Conservation (phyloP, 1,140 invertebrate species). For the Chironomus tepperi region DNA sequence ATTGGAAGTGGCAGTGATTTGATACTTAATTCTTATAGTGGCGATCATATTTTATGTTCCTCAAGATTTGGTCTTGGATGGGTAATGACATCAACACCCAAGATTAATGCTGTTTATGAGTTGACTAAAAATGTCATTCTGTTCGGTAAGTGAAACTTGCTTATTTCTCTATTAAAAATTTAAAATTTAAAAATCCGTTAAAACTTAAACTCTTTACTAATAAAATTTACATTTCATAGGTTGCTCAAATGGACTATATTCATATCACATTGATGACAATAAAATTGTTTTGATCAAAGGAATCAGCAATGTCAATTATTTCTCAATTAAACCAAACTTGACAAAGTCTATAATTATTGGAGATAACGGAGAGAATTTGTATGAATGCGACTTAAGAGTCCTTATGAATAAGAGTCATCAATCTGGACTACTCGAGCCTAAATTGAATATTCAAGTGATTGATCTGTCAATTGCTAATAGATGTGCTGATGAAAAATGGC, state of each 20-base stretch:
- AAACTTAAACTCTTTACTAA: not conserved
- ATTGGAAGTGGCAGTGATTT: slow-evolving; percentile 44
- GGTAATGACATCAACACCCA: not conserved
- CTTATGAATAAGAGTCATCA: slow-evolving; percentile 51
- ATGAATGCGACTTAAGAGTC: slow-evolving; percentile 54
- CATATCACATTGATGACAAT: slow-evolving; percentile 33
- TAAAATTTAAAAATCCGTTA: not conserved
- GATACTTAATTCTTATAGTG: not conserved
- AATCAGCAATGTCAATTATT: slow-evolving; percentile 53
- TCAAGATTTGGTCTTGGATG: not conserved
- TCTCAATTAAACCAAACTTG: slow-evolving; percentile 48
- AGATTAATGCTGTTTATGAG: slow-evolving; percentile 36
- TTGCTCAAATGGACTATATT: slow-evolving; percentile 36
- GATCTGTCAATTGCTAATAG: slow-evolving; percentile 37
- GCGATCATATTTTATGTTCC: slow-evolving; percentile 11
- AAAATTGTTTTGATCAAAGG: slow-evolving; percentile 50
- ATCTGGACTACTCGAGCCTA: slow-evolving; percentile 49
- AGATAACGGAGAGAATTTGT: slow-evolving; percentile 52
- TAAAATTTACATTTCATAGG: slow-evolving; percentile 30
- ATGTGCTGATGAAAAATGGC: slow-evolving; percentile 34
- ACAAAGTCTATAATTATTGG: slow-evolving; percentile 57
- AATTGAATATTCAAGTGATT: slow-evolving; percentile 48
- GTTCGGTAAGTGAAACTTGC: not conserved
- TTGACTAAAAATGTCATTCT: slow-evolving; percentile 34
- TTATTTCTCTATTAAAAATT: not conserved